Evolutionary conservation across 2,888 invertebrate genomes (phyloP), one percentile per base, ranked within the genome.

Genomic region (Gasteruption jaculator): DNA sequence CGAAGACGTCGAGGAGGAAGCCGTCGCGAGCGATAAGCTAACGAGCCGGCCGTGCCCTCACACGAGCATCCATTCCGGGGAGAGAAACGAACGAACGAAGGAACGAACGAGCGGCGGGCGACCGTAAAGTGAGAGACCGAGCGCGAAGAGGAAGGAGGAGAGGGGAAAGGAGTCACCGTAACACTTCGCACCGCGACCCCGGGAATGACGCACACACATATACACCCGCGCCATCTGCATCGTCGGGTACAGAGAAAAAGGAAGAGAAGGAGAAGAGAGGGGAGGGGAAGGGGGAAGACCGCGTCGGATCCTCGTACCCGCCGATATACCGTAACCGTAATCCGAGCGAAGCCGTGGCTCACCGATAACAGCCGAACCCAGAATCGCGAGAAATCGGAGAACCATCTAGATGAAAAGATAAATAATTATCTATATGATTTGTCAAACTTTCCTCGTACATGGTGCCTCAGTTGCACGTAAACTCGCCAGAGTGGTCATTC

Each of bases 1-100:
- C 44, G 38, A 35, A 41, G 49, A 54, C 49, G 52, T 52, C 40
- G 45, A 21, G 35, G 49, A 45, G 46, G 48, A 44, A 48, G 50
- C 48, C 54, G 51, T 50, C 53, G 49, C 48, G n/a, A n/a, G 51
- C 55, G 63, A 62, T 62, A 61, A 60, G 56, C 58, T 61, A 63
- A 60, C 60, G 59, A 63, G 57, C 52, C 33, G 56, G 54, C 52
- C 53, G 43, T 48, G 56, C 58, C 56, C 52, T 58, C 58, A 53
- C 56, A 58, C 56, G 51, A 58, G 41, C 57, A 52, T 39, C 43
- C n/a, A n/a, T n/a, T n/a, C n/a, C n/a, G n/a, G n/a, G n/a, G n/a
- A 47, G 41, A 38, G 31, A 38, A 31, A 12, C 37, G 5, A 15
- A 27, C 27, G 14, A 11, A 19, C n/a, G n/a, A n/a, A n/a, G n/a